A percentile compares a stretch with the other conserved stretches of the same genome.
These are phyloP conservation scores for Bolinopsis microptera DNA, from an alignment of 37 sponge, comb jelly and placozoan genomes.

Conservation along the genomic window DNA sequence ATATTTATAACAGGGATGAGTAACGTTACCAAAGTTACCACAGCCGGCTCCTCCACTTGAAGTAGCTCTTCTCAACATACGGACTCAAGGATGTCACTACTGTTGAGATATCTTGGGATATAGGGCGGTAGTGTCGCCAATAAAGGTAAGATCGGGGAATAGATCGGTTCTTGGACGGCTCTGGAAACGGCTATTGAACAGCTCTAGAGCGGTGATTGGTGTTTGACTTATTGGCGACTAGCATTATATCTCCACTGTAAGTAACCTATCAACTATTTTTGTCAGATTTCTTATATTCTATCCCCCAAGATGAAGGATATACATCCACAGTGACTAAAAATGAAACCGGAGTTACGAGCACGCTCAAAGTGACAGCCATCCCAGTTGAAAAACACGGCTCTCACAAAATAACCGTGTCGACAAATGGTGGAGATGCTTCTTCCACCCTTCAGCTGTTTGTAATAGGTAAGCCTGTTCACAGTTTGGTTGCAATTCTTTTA, in stretches of 20 bases:
- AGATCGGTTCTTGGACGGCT: too few relatives aligned
- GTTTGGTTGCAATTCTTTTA: too few relatives aligned
- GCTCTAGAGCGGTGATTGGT: too few relatives aligned
- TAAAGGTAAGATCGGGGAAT: too few relatives aligned
- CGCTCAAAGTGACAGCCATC: not conserved
- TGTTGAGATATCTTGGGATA: not conserved
- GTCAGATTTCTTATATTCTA: not conserved
- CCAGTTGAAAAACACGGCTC: not conserved
- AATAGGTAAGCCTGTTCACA: not conserved
- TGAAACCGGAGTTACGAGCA: not conserved
- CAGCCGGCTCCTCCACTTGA: not conserved
- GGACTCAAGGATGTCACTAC: not conserved
- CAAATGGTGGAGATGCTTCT: not conserved
- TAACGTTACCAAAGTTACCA: not conserved
- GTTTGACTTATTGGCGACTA: too few relatives aligned
- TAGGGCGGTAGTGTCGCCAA: not conserved
- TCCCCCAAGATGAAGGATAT: not conserved
- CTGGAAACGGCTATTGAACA: too few relatives aligned
- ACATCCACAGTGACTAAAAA: not conserved
- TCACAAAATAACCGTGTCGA: not conserved
- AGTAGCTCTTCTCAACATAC: not conserved
- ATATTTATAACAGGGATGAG: slow-evolving; percentile 2
- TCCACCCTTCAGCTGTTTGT: not conserved
- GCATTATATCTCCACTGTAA: too few relatives aligned
- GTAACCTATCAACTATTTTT: too few relatives aligned